Evolutionary conservation across 2,888 invertebrate species (phyloP).

Genomic region (Drosophila eohydei): DNA sequence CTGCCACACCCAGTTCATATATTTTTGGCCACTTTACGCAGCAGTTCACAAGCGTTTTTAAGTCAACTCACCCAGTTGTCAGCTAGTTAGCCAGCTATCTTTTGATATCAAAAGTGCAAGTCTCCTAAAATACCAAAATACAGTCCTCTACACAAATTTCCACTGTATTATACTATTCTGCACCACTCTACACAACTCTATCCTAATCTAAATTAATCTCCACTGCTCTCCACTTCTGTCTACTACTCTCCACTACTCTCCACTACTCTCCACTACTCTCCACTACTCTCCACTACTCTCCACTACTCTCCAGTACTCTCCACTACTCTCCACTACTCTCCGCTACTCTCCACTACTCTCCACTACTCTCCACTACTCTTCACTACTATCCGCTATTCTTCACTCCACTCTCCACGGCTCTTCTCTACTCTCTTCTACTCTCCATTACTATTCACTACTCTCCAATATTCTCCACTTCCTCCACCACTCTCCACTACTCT

Average conservation of each 20-base stretch:
- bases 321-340: background rate
- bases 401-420: background rate
- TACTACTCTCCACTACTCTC: background rate
- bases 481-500: background rate
- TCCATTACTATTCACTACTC: background rate
- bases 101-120: background rate
- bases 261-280: background rate
- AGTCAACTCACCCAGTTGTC: background rate
- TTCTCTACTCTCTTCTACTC: background rate
- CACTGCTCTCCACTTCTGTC: background rate
- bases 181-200: background rate
- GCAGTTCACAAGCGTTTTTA: background rate
- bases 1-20: constrained; percentile 18
- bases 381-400: background rate
- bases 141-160: background rate
- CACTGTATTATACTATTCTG: background rate
- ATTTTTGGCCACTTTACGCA: background rate
- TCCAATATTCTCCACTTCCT: too few species aligned
- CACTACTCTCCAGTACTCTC: background rate
- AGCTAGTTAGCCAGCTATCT: background rate
- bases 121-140: too few species aligned
- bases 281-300: background rate
- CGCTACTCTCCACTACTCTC: background rate
- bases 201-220: too few species aligned
- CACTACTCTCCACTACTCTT: background rate